Evolutionary conservation across 2,113 vertebrate genomes (phyloP).

Genomic region (Nycticebus coucang): DNA sequence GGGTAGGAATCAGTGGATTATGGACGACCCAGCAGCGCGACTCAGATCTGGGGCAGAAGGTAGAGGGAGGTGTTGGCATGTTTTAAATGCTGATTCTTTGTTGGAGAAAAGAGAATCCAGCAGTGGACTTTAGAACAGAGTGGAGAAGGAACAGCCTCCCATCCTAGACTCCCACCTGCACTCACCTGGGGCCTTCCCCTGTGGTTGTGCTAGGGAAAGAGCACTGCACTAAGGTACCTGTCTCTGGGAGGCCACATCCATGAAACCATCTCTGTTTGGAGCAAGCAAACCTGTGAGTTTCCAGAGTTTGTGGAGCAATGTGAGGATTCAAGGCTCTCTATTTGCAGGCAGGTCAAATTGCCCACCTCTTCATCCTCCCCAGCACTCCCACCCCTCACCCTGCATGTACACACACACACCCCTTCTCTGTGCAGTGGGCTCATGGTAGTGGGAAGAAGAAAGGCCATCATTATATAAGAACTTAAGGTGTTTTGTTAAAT

Average conservation of each 20-base stretch:
- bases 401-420: fast-evolving
- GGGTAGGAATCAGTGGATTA: neutral
- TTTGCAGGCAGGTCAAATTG: neutral
- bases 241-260: neutral
- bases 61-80: neutral
- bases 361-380: neutral
- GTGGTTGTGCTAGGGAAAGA: neutral
- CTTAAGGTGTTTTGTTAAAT: neutral
- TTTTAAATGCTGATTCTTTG: neutral
- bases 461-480: neutral
- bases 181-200: no score
- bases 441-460: neutral
- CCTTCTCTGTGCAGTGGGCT: neutral
- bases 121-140: neutral
- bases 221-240: fast-evolving
- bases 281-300: neutral
- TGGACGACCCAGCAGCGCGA: neutral
- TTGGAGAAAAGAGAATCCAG: neutral
- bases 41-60: neutral
- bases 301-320: neutral
- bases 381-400: no score
- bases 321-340: neutral
- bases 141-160: neutral
- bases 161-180: neutral
- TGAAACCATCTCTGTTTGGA: neutral